phyloP scores from a whole-genome alignment of 2,797 vertebrate species.

The Manis crassicaudata region DNA sequence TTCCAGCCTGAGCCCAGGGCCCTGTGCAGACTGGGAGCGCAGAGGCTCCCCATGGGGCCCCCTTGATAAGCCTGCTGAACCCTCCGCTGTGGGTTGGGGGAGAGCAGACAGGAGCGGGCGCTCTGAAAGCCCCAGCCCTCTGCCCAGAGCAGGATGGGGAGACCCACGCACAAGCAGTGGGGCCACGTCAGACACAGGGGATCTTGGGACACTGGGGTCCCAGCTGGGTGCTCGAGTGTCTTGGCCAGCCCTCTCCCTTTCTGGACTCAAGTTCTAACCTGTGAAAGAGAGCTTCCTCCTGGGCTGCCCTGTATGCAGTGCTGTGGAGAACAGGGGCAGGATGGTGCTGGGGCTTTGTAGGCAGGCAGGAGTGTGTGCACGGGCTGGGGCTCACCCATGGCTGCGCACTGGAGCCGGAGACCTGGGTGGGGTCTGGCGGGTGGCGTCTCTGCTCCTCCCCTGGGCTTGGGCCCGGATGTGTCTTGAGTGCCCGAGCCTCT shows the following conservation, averaged over 20 bases:
- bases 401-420: background rate
- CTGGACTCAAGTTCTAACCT: background rate
- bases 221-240: background rate
- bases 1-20: constrained; percentile 79
- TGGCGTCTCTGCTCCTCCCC: background rate
- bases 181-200: background rate
- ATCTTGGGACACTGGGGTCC: background rate
- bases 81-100: background rate
- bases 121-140: background rate
- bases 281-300: background rate
- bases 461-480: background rate
- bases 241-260: background rate
- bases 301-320: background rate
- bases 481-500: background rate
- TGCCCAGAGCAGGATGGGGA: background rate
- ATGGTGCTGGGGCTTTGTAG: background rate
- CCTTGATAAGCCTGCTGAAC: constrained; percentile 10
- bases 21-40: constrained; percentile 70
- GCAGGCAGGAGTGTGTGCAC: background rate
- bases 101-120: background rate
- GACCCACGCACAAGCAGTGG: background rate
- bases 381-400: background rate
- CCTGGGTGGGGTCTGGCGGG: background rate
- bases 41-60: constrained; percentile 66
- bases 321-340: background rate